Evolutionary conservation across 2,113 vertebrate species (phyloP), one percentile per base, ranked within the genome.

Genomic region (Oncorhynchus mykiss): DNA sequence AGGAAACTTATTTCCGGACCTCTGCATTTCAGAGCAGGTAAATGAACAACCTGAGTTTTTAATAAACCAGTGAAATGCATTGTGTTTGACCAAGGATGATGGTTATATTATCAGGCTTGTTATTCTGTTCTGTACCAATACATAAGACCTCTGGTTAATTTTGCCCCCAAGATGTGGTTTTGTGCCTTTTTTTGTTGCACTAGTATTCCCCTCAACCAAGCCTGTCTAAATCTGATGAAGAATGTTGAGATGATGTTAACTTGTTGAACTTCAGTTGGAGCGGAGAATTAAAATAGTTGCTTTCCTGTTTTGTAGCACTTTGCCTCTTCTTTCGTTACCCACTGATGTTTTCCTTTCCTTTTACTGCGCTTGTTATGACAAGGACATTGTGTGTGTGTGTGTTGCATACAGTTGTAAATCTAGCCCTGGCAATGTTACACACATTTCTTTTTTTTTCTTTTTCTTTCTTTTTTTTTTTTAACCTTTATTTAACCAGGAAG

Each of bases 121-220:
- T 11, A 22, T 65, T 45, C 67, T 16, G 64, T 73, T 81, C 12
- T n/a, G 31, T 70, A 27, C 29, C 51, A 34, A 51, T 20, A 59
- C 68, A 22, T 54, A 45, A 2, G 14, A 49, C 51, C 72, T 9
- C 75, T 31, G 49, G 51, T 74, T 67, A 22, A 31, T 7, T 54
- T 9, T 69, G 14, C 24, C 20, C n/a, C 75, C 2, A 14, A 67
- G 49, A 77, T 68, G 67, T 62, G n/a, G 78, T 87, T 88, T 81
- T 64, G 91, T 93, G 90, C 93, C 88, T 91, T 92, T 90, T 90
- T 83, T 45, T 85, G 75, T 92, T 88, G 79, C 80, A 75, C 84
- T 85, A 81, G 60, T 62, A 45, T 79, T 71, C 80, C 80, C 70
- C 88, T 81, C 75, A 51, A 68, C 75, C 69, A 83, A 78, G 80